These are phyloP conservation scores for Catotricha subobsoleta DNA, from an alignment of 2,888 invertebrate species.

Conservation along the genomic window DNA sequence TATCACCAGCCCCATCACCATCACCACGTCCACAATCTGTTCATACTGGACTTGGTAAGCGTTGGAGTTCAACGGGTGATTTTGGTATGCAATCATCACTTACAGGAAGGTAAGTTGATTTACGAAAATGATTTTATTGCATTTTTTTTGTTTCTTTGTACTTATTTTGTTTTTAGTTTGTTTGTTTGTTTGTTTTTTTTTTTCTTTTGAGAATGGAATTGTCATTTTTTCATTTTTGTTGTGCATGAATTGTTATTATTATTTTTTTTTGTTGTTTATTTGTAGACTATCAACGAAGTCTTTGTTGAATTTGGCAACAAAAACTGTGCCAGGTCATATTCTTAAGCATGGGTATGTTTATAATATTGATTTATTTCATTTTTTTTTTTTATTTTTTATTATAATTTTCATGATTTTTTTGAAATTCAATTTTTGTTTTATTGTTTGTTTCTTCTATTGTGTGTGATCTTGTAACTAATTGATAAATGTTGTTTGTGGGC, in stretches of 20 bases:
- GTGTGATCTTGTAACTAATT: too few relatives aligned
- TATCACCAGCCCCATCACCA: slow-evolving; percentile 66
- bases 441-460: too few relatives aligned
- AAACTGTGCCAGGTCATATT: slow-evolving; percentile 38
- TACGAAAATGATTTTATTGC: slow-evolving; percentile 22
- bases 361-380: slow-evolving; percentile 16
- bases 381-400: slow-evolving; percentile 2
- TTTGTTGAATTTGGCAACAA: slow-evolving; percentile 49
- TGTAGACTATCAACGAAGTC: slow-evolving; percentile 51
- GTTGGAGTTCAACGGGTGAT: slow-evolving; percentile 73
- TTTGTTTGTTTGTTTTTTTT: slow-evolving; percentile 8
- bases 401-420: background rate
- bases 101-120: slow-evolving; percentile 31
- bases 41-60: slow-evolving; percentile 37
- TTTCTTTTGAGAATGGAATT: slow-evolving; percentile 2
- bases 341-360: slow-evolving; percentile 52
- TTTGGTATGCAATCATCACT: slow-evolving; percentile 36
- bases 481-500: too few relatives aligned
- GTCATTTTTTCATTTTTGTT: background rate
- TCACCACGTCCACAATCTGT: slow-evolving; percentile 53
- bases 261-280: slow-evolving; percentile 17
- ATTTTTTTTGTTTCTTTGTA: slow-evolving; percentile 8
- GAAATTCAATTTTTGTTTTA: too few relatives aligned
- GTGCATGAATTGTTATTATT: slow-evolving; percentile 7
- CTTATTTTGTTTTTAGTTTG: slow-evolving; percentile 8